A percentile compares a stretch with the other conserved stretches of the same genome.
Evolutionary conservation across 2,888 invertebrate species (phyloP).

Genomic region (Linyphia triangularis): DNA sequence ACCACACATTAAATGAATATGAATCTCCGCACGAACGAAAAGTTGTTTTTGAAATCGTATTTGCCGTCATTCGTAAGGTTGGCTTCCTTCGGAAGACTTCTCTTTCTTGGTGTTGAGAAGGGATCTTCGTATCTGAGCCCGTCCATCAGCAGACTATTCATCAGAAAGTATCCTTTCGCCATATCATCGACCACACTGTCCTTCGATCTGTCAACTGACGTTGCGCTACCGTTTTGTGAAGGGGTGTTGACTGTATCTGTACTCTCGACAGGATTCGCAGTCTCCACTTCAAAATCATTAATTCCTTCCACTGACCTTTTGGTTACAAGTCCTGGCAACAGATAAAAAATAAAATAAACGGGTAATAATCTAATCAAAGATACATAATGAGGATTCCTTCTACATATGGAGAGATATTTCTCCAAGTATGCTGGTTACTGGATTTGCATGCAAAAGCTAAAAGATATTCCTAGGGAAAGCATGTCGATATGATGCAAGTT

Average conservation of each 20-base stretch:
- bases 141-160: not conserved
- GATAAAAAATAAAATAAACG: no score
- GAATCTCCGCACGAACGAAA: not conserved
- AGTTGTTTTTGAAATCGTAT: not conserved
- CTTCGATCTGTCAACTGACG: not conserved
- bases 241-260: not conserved
- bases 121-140: not conserved
- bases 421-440: no score
- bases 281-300: conserved; percentile 7
- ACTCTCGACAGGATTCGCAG: no score
- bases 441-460: no score
- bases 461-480: no score
- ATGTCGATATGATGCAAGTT: no score
- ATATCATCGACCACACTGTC: not conserved
- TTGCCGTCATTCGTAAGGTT: not conserved
- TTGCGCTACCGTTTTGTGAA: not conserved
- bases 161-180: not conserved
- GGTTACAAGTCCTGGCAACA: not conserved
- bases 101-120: not conserved
- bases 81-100: not conserved
- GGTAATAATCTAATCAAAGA: no score
- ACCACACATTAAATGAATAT: not conserved
- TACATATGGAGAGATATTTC: no score
- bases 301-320: conserved; percentile 4
- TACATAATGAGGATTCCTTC: no score